A percentile compares a stretch with the other conserved stretches of the same genome.
Conservation (phyloP, 1,140 invertebrate genomes). For the Calephelis nemesis region DNA sequence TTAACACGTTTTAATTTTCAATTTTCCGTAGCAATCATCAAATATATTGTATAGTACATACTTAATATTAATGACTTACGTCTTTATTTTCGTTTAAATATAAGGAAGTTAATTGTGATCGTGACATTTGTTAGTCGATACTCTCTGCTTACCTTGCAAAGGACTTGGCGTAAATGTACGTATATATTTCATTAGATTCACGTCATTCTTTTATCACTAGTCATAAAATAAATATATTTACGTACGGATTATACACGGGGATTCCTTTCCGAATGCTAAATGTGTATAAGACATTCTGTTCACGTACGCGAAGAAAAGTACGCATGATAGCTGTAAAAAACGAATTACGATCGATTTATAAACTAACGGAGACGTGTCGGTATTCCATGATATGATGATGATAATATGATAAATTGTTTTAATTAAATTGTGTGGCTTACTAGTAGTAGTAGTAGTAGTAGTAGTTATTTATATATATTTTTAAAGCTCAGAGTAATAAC, state of each 20-base stretch:
- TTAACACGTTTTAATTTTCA: no score
- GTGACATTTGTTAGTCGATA: no score
- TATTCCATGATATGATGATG: neutral
- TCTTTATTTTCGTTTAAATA: neutral
- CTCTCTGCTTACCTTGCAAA: no score
- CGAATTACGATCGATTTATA: conserved; percentile 24
- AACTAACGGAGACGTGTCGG: conserved; percentile 21
- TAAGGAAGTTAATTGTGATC: no score
- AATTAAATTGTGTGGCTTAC: no score
- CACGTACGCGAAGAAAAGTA: conserved; percentile 22
- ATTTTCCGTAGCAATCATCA: no score
- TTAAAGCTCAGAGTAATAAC: no score
- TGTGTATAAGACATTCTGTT: conserved; percentile 2
- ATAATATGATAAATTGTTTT: neutral
- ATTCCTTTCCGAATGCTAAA: conserved; percentile 13
- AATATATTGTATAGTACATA: neutral
- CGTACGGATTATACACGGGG: neutral
- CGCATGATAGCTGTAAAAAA: conserved; percentile 24
- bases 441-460: no score
- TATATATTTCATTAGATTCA: neutral
- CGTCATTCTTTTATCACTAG: conserved; percentile 6
- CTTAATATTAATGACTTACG: neutral
- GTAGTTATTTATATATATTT: no score
- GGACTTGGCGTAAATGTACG: no score
- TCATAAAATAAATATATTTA: conserved; percentile 16